Evolutionary conservation across 2,797 vertebrate genomes (phyloP).

Genomic region (Holocentrus rufus): DNA sequence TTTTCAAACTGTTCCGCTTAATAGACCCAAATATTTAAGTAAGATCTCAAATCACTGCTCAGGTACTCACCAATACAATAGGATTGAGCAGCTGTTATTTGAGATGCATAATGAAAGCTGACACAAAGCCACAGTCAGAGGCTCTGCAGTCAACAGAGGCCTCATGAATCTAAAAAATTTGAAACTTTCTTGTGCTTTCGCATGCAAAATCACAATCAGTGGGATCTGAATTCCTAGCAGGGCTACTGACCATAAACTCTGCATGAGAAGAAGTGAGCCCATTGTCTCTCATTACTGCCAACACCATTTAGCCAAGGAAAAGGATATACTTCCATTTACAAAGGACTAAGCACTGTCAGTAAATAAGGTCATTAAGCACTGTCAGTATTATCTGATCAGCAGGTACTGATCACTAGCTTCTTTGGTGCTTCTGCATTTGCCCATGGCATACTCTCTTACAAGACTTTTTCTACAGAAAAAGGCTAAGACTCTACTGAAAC

Average conservation of each 20-base stretch:
- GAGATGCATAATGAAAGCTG: too few species aligned
- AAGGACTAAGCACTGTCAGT: not conserved
- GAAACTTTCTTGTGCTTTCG: not conserved
- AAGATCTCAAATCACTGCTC: too few species aligned
- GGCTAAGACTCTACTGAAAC: too few species aligned
- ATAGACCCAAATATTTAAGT: too few species aligned
- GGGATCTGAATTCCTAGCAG: not conserved
- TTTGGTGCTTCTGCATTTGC: too few species aligned
- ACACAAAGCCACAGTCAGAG: not conserved
- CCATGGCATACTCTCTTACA: not conserved
- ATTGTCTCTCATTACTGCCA: not conserved
- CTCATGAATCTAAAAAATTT: too few species aligned
- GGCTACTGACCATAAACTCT: not conserved
- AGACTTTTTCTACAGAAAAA: not conserved
- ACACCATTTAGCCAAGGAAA: not conserved
- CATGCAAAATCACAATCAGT: not conserved
- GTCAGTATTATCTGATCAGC: not conserved
- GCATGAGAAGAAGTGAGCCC: not conserved
- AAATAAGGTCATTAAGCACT: not conserved
- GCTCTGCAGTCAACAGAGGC: not conserved
- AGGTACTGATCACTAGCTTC: not conserved
- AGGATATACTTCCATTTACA: too few species aligned
- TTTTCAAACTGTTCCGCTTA: too few species aligned
- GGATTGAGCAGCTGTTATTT: too few species aligned
- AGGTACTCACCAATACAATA: too few species aligned